Evolutionary conservation across 2,113 vertebrate genomes (phyloP).

Genomic region (Serinus canaria): DNA sequence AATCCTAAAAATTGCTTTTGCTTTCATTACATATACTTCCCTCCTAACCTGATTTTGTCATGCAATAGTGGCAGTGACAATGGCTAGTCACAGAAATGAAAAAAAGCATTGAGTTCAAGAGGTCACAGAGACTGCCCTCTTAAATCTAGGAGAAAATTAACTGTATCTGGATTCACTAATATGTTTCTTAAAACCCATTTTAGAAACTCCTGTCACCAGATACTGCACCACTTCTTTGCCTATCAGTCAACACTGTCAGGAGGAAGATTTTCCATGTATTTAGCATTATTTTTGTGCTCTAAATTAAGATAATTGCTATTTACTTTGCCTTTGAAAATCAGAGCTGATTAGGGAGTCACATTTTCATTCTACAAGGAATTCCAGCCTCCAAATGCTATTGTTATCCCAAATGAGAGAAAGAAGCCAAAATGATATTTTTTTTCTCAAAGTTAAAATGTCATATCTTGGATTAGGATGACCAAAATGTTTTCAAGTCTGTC

Average conservation of each 20-base stretch:
- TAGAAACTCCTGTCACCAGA: background rate
- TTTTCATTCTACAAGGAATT: background rate
- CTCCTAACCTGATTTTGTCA: background rate
- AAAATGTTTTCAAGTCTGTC: background rate
- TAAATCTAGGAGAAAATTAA: background rate
- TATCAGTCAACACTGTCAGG: background rate
- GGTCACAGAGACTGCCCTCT: background rate
- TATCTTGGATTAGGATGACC: background rate
- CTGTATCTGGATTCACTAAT: background rate
- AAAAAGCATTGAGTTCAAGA: background rate
- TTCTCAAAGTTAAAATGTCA: background rate
- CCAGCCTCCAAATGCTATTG: background rate
- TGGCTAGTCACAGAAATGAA: background rate
- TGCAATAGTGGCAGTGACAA: background rate
- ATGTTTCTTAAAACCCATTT: background rate
- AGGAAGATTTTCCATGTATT: background rate
- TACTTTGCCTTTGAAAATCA: background rate
- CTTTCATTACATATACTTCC: background rate
- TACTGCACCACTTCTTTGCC: background rate
- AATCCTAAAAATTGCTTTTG: background rate
- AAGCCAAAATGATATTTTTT: background rate
- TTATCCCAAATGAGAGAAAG: background rate
- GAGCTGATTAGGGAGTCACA: background rate
- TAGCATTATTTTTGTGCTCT: background rate
- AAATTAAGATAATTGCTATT: background rate